phyloP scores from a whole-genome alignment of 2,113 vertebrate species.

The Noturus placidus region DNA sequence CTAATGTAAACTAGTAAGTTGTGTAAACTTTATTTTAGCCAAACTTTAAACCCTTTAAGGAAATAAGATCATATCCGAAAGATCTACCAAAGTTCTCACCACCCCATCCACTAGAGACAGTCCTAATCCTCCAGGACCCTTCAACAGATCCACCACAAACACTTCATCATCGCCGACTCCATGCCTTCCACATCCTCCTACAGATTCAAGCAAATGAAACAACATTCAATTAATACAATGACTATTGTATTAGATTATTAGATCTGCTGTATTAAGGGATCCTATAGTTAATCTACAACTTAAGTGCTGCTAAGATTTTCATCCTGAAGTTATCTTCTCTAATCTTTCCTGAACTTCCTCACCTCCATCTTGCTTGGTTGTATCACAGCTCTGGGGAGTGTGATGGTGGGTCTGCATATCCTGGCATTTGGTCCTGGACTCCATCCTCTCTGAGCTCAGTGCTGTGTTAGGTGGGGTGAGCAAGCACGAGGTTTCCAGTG shows the following conservation, averaged over 20 bases:
- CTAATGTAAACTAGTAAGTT: neutral
- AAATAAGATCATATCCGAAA: neutral
- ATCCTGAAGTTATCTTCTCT: neutral
- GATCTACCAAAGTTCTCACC: constrained; percentile 61
- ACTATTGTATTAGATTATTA: neutral
- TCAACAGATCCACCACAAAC: constrained; percentile 73
- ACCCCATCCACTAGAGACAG: constrained; percentile 72
- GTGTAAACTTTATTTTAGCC: neutral
- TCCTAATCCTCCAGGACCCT: constrained; percentile 68
- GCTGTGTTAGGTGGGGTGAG: constrained; percentile 72
- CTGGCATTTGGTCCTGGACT: constrained; percentile 38
- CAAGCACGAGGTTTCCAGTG: constrained; percentile 64
- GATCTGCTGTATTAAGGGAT: neutral
- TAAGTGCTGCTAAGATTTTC: neutral
- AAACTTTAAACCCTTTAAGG: neutral
- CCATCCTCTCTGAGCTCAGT: constrained; percentile 48
- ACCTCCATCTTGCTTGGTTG: constrained; percentile 58
- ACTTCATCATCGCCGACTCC: constrained; percentile 62
- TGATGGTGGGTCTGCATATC: constrained; percentile 26
- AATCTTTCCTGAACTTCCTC: neutral
- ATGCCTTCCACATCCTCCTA: constrained; percentile 50
- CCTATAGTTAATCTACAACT: neutral
- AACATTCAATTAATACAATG: neutral
- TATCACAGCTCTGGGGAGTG: constrained; percentile 22
- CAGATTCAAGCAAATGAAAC: constrained; percentile 45